Evolutionary conservation across 2,888 invertebrate genomes (phyloP), one percentile per base, ranked within the genome.

Genomic region (Mythimna pallens): DNA sequence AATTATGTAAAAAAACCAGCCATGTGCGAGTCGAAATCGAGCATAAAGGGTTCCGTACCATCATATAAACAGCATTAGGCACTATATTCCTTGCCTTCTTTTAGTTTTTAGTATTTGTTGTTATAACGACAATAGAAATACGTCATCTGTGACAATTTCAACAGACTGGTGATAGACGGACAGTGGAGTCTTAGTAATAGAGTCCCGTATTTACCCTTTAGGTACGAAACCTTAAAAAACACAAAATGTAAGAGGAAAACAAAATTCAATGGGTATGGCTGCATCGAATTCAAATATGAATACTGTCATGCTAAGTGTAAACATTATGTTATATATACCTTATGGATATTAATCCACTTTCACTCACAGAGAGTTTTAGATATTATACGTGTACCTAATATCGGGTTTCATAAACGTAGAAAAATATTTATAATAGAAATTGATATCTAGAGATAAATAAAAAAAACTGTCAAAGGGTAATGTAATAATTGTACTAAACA

Each of bases 341-440:
- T 73, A 73, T 61, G 76, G 65, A 65, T 80, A 82, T 80, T 65
- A 75, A 66, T 65, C 61, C 66, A 84, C 84, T 81, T 75, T 82
- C 78, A 75, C 75, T 82, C 47, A 73, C 55, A n/a, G 14, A 17
- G 25, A 66, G n/a, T 22, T 65, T 73, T 65, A 52, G 30, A 69
- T 73, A 71, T 62, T 50, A 40, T 22, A 62, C 34, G 72, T 36
- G 9, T 63, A 78, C 50, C 47, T 5, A 34, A 47, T 67, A 70
- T 65, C 55, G 25, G 9, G 34, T 59, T 77, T n/a, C 34, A 20
- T 61, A 47, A 63, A 25, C 14, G 10, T 34, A 8, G 40, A 55
- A 22, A 61, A 55, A 55, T 54, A 0, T 40, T 22, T 50, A 30
- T 25, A 50, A 30, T 25, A 50, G 55, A 55, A 50, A 76, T 55